Conservation (phyloP, 2,888 invertebrate species). For the Papilio protenor region DNA sequence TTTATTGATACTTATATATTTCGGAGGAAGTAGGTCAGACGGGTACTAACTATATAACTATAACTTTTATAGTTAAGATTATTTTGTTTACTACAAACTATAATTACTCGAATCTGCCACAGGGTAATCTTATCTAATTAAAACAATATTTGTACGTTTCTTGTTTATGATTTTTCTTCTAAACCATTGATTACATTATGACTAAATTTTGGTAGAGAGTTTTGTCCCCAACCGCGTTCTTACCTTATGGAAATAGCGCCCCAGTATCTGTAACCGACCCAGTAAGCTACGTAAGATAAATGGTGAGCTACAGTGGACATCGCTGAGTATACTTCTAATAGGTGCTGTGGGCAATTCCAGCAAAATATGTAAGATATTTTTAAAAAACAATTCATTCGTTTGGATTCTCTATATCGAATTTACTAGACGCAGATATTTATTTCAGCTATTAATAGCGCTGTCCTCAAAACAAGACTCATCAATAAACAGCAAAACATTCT, state of each 20-base stretch:
- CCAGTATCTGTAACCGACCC: too few relatives aligned
- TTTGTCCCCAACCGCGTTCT: too few relatives aligned
- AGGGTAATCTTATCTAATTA: too few relatives aligned
- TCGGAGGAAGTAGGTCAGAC: conserved; percentile 8
- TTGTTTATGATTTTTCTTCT: background rate
- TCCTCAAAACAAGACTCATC: background rate
- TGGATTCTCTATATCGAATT: background rate
- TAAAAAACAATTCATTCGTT: background rate
- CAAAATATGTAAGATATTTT: background rate
- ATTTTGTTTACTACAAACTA: conserved; percentile 1
- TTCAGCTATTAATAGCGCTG: background rate
- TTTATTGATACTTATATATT: conserved; percentile 2
- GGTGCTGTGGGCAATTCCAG: background rate
- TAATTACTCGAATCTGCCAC: background rate
- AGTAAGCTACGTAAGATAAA: too few relatives aligned
- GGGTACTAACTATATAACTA: background rate
- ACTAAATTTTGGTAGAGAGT: background rate
- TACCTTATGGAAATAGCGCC: too few relatives aligned
- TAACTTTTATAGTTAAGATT: background rate
- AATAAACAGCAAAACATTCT: conserved; percentile 17
- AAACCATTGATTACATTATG: background rate
- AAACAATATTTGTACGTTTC: too few relatives aligned
- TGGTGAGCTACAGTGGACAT: background rate
- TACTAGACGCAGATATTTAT: background rate
- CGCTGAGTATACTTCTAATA: background rate